Evolutionary conservation across 37 sponge, comb jelly and placozoan species (phyloP).

Genomic region (Theonella swinhoei): DNA sequence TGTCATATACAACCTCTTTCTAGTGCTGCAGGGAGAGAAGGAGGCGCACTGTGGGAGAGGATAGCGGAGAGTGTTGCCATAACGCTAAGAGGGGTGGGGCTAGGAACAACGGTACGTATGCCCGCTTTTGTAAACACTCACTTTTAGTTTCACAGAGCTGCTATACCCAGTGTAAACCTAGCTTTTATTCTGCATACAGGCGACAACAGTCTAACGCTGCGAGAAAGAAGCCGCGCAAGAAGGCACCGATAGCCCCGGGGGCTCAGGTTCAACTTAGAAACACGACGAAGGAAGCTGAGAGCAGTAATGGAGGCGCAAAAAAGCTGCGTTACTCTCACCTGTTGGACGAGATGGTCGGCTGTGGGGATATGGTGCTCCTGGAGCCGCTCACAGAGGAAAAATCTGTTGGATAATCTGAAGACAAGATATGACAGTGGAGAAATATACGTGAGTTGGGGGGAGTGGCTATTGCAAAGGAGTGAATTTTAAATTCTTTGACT

Average conservation of each 20-base stretch:
- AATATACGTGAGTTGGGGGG: slow-evolving; percentile 76
- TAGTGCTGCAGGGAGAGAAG: no score
- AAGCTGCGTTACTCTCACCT: slow-evolving; percentile 32
- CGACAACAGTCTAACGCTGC: no score
- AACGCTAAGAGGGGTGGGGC: no score
- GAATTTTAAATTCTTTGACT: background rate
- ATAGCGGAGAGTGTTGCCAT: no score
- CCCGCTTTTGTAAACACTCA: no score
- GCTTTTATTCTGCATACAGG: no score
- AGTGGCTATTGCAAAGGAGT: background rate
- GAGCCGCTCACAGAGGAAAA: slow-evolving; percentile 77
- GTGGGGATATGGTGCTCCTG: slow-evolving; percentile 87
- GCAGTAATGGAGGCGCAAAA: background rate
- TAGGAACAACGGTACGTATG: no score
- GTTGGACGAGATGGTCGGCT: slow-evolving; percentile 81
- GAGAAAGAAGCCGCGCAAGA: no score
- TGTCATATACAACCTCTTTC: no score
- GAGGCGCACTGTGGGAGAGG: no score
- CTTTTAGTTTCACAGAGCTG: no score
- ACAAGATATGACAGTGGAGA: slow-evolving; percentile 64
- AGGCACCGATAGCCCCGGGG: background rate
- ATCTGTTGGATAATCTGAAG: slow-evolving; percentile 66
- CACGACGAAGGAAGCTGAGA: background rate
- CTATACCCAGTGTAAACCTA: no score
- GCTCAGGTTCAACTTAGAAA: background rate